These are phyloP conservation scores for Uria aalge DNA, from an alignment of 2,113 vertebrate genomes.

Conservation along the genomic window DNA sequence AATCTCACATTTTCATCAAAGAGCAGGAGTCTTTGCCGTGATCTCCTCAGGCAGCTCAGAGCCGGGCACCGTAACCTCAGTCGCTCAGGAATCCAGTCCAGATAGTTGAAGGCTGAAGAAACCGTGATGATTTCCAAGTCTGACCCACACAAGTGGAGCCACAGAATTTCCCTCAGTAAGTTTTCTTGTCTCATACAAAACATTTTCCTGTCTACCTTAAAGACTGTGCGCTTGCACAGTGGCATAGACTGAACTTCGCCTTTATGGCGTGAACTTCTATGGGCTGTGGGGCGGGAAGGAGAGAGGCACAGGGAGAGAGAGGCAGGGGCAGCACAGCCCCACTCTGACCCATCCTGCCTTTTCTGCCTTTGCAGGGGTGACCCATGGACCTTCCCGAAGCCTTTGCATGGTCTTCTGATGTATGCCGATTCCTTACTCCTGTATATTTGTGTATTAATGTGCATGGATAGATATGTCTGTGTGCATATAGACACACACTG, in stretches of 20 bases:
- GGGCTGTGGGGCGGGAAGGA: background rate
- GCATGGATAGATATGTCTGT: background rate
- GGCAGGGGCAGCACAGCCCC: too few relatives aligned
- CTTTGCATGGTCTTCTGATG: background rate
- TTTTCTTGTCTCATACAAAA: background rate
- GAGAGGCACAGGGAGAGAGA: background rate
- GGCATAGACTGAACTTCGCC: background rate
- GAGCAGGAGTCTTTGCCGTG: background rate
- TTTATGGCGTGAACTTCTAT: background rate
- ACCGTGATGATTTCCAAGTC: fast-evolving
- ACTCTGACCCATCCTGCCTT: background rate
- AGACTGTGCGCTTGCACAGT: background rate
- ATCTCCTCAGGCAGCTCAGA: background rate
- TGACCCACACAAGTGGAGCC: background rate
- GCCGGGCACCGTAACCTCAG: fast-evolving
- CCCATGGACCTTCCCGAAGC: too few relatives aligned
- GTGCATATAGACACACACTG: fast-evolving
- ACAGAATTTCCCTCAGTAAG: background rate
- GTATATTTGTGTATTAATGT: background rate
- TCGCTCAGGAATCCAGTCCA: background rate
- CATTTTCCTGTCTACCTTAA: background rate
- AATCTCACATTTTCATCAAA: background rate
- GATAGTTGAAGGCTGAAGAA: background rate
- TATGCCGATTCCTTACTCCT: background rate
- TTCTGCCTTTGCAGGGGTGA: background rate